Base-by-base conservation (phyloP, 1,140 invertebrate genomes). In the Littorina saxatilis region DNA sequence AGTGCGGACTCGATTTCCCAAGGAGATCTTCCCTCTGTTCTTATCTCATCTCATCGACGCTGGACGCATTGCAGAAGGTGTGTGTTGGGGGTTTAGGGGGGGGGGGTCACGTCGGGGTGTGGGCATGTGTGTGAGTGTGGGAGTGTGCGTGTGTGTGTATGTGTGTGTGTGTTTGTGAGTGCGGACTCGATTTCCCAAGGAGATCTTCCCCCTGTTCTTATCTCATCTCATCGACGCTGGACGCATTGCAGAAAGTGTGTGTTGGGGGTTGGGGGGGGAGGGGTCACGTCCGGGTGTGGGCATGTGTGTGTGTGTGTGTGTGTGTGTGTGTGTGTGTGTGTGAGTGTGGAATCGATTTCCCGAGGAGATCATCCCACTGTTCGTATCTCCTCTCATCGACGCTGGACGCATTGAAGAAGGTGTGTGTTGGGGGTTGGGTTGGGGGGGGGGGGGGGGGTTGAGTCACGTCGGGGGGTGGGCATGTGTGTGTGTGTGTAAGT, bases 221-320 rank as follows among this genome's bases (percentile, higher is more conserved):
- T 43, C 68, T 40, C 68, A 37, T n/a, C 40, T 43, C 15, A 23
- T 72, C 5, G 39, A 72, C 37, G 35, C 29, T 17, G 68, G 40
- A 13, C 40, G 39, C n/a, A n/a, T 72, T 3, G 17, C 40, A 17
- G 68, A 72, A 72, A 39, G 68, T 72, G 55, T 58, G 15, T 20
- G 15, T 58, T 9, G 9, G n/a, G n/a, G n/a, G n/a, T n/a, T n/a
- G n/a, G n/a, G n/a, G n/a, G n/a, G n/a, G n/a, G n/a, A n/a, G n/a
- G n/a, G 15, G 55, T 58, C n/a, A 27, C n/a, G 9, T 20, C n/a
- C 4, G 55, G 9, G 61, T 66, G 61, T 66, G 61, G 0, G 61
- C 35, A 32, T 66, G 61, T 66, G 32, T 35, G 61, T 66, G 61
- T 66, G 61, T 66, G 61, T 66, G 61, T 66, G 61, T 66, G 61